phyloP scores from a whole-genome alignment of 2,113 vertebrate species.

The Pterocles burchelli region DNA sequence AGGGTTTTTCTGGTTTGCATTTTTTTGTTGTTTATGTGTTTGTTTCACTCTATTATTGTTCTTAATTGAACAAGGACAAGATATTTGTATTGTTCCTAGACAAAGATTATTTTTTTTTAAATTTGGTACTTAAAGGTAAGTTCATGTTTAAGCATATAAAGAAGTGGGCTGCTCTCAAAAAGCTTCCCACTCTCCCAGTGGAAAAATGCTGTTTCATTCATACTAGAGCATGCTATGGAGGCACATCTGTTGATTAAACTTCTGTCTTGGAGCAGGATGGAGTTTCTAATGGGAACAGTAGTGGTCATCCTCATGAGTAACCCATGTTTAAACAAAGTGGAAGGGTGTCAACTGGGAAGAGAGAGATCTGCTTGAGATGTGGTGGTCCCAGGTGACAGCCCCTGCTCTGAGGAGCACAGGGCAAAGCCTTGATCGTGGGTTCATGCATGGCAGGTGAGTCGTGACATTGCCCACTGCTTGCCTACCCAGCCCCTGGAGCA shows the following conservation, averaged over 20 bases:
- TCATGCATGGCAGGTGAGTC: neutral
- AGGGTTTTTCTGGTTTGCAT: neutral
- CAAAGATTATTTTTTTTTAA: neutral
- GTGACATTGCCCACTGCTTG: neutral
- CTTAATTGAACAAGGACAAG: neutral
- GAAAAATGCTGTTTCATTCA: neutral
- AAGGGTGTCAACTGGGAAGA: neutral
- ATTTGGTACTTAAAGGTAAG: neutral
- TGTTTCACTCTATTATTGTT: neutral
- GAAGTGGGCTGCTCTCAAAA: neutral
- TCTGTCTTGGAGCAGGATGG: neutral
- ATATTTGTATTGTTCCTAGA: slow-evolving; percentile 10
- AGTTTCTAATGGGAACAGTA: neutral
- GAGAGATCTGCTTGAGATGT: neutral
- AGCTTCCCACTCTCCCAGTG: neutral
- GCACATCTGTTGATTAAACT: neutral
- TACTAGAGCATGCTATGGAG: neutral
- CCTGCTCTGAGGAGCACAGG: neutral
- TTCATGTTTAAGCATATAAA: neutral
- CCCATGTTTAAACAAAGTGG: neutral
- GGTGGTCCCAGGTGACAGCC: neutral
- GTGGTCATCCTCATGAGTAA: neutral
- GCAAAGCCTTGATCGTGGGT: neutral
- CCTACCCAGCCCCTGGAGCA: neutral
- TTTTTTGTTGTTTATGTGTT: neutral